phyloP scores from a whole-genome alignment of 2,797 vertebrate genomes.

The Oreonectes daqikongensis region DNA sequence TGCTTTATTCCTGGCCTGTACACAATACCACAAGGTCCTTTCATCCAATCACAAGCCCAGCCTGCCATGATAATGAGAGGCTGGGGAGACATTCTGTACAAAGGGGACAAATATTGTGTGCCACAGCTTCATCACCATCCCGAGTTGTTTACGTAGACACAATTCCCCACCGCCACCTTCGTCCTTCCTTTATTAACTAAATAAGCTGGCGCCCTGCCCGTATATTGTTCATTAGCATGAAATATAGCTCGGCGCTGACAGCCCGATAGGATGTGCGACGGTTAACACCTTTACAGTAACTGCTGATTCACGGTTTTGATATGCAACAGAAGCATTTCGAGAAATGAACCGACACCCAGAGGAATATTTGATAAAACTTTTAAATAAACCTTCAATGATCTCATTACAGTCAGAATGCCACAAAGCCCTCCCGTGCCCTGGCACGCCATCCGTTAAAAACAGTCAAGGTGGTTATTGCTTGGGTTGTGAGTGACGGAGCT shows the following conservation, averaged over 20 bases:
- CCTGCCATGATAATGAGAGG: constrained; percentile 38
- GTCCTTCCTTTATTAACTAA: constrained; percentile 23
- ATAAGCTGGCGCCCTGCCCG: constrained; percentile 35
- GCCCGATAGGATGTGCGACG: not conserved
- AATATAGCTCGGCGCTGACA: not conserved
- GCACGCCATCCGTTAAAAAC: constrained; percentile 23
- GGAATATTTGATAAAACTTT: constrained; percentile 24
- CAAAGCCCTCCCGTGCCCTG: not conserved
- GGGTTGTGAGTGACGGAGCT: constrained; percentile 28
- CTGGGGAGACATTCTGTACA: constrained; percentile 26
- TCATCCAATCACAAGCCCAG: constrained; percentile 15
- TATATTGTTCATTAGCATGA: constrained; percentile 39
- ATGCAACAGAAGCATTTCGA: constrained; percentile 16
- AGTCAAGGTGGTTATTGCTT: constrained; percentile 27
- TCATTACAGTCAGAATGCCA: constrained; percentile 27
- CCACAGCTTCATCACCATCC: constrained; percentile 20
- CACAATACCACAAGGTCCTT: constrained; percentile 42
- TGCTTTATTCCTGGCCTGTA: constrained; percentile 14
- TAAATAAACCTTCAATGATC: constrained; percentile 24
- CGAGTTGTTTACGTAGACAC: constrained; percentile 18
- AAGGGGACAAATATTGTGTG: constrained; percentile 3
- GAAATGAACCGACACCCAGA: constrained; percentile 23
- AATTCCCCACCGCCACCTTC: constrained; percentile 18
- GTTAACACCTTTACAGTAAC: constrained; percentile 20
- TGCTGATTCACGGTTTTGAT: constrained; percentile 35